phyloP scores from a whole-genome alignment of 1,140 invertebrate species.

The Carcinoscorpius rotundicauda region DNA sequence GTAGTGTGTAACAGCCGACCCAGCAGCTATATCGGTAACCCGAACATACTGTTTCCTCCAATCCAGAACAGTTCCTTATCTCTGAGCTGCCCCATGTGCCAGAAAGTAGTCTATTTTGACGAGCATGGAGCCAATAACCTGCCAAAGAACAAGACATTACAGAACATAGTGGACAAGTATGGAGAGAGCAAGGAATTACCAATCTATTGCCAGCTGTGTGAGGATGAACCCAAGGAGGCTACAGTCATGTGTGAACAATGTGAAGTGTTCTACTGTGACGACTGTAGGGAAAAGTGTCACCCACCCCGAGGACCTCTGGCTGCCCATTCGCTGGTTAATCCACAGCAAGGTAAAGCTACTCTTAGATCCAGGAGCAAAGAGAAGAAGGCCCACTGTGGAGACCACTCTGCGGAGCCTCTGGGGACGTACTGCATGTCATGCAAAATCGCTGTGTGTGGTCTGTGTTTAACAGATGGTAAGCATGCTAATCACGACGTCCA shows the following conservation, averaged over 20 bases:
- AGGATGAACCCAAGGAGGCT: constrained; percentile 64
- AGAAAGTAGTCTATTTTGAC: constrained; percentile 81
- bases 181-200: constrained; percentile 54
- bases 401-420: constrained; percentile 65
- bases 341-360: constrained; percentile 35
- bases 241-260: constrained; percentile 90
- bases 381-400: constrained; percentile 54
- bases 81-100: constrained; percentile 71
- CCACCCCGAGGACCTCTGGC: constrained; percentile 80
- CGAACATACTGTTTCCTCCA: constrained; percentile 38
- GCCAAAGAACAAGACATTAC: constrained; percentile 82
- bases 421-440: constrained; percentile 83
- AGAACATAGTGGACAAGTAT: constrained; percentile 84
- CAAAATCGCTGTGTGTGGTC: constrained; percentile 69
- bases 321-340: constrained; percentile 68
- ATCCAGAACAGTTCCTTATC: constrained; percentile 48
- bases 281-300: constrained; percentile 83
- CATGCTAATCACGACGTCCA: constrained; percentile 80
- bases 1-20: constrained; percentile 77
- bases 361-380: constrained; percentile 24
- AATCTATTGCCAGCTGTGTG: constrained; percentile 89
- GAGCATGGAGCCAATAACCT: constrained; percentile 84
- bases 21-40: constrained; percentile 80
- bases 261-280: constrained; percentile 86
- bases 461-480: constrained; percentile 66